Evolutionary conservation across 2,113 vertebrate genomes (phyloP), one percentile per base, ranked within the genome.

Genomic region (Triplophysa dalaica): DNA sequence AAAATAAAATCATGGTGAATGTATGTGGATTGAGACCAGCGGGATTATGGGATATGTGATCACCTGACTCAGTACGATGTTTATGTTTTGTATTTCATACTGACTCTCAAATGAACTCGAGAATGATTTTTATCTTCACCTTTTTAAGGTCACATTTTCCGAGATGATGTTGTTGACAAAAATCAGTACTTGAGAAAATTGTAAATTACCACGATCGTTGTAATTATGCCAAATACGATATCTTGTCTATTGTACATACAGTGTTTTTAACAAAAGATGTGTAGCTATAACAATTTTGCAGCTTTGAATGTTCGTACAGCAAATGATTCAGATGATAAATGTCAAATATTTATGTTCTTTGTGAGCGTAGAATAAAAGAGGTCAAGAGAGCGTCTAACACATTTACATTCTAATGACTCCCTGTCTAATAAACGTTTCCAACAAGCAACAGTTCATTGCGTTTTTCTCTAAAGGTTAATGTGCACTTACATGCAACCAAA

Each of bases 141-240:
- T 91, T 90, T 89, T 86, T 88, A 88, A 79, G 72, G 64, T 88
- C 86, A 26, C 83, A 84, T n/a, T 87, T 89, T 88, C 80, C 8
- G 65, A 72, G 69, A 84, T 41, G 29, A 58, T 19, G 29, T 58
- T 88, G 79, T 89, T 91, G 26, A 89, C 85, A 90, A 87, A 86
- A 95, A 95, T 95, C 93, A 94, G 93, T 95, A 95, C 93, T 95
- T 95, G 94, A 95, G 93, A 93, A 89, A 90, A 92, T 50, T 96
- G 93, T 95, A 94, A 94, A 95, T 95, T 93, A 94, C 94, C 93
- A 87, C 89, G 94, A 97, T 96, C 95, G 94, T 96, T 96, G 97
- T 96, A 98, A 96, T 94, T 95, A 98, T 96, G 96, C 97, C 96
- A 98, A 98, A 99, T 98, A 98, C 94, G 94, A 94, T 94, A 95